Conservation (phyloP, 2,888 invertebrate species). For the Drosophila aldrichi region DNA sequence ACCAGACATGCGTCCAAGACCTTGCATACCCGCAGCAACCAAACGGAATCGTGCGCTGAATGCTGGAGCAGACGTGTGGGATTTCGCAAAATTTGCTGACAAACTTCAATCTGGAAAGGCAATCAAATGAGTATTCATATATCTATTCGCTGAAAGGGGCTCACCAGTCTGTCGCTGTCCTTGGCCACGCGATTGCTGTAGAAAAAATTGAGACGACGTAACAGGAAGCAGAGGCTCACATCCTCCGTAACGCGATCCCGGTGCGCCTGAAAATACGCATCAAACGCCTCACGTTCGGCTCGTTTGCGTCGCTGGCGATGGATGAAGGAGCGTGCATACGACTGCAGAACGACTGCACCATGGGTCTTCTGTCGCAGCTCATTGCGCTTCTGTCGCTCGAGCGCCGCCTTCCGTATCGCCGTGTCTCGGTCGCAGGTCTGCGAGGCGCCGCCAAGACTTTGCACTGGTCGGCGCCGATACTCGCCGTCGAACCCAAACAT, state of each 20-base stretch:
- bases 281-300: slow-evolving; percentile 89
- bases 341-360: slow-evolving; percentile 93
- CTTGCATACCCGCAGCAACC: slow-evolving; percentile 84
- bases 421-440: slow-evolving; percentile 89
- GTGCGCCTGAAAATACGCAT: slow-evolving; percentile 86
- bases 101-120: slow-evolving; percentile 82
- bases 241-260: slow-evolving; percentile 85
- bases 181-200: slow-evolving; percentile 87
- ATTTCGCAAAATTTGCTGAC: slow-evolving; percentile 83
- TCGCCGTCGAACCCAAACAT: slow-evolving; percentile 96
- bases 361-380: slow-evolving; percentile 91
- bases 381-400: slow-evolving; percentile 94
- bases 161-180: slow-evolving; percentile 89
- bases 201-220: slow-evolving; percentile 91
- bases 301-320: slow-evolving; percentile 89
- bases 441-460: slow-evolving; percentile 95
- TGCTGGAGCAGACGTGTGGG: slow-evolving; percentile 82
- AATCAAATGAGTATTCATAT: not conserved
- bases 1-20: slow-evolving; percentile 83
- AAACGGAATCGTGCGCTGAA: slow-evolving; percentile 77
- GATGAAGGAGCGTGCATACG: slow-evolving; percentile 91
- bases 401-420: slow-evolving; percentile 91
- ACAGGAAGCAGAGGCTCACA: slow-evolving; percentile 86
- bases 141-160: not conserved
- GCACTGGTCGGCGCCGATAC: slow-evolving; percentile 93